Evolutionary conservation across 1,140 invertebrate species (phyloP), one percentile per base, ranked within the genome.

Genomic region (Trachymyrmex cornetzi): DNA sequence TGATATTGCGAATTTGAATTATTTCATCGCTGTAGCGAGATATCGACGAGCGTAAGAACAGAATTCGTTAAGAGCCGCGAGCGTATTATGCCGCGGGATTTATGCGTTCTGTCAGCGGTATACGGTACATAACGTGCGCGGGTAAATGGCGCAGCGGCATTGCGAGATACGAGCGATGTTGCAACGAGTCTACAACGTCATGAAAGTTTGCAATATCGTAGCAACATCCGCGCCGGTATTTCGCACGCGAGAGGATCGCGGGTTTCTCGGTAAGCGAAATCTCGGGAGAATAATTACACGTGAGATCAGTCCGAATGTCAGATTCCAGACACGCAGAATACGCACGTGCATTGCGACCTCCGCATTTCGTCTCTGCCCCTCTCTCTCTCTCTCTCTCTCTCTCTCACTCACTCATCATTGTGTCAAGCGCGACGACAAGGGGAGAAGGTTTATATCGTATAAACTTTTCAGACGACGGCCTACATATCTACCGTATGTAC

Each of bases 391-490:
- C 44, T 63, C 16, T 72, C 14, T 22, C 22, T 44, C 14, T 22
- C 12, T 64, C 38, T 79, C 22, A 34, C 30, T 63, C 7, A 57
- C 53, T 57, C 77, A 55, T 75, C 75, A 61, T 66, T 61, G 63
- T 50, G 80, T 85, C 55, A 66, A 30, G 50, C 12, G 69, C 75
- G 72, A 74, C 75, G 64, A 80, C 89, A 57, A 59, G 61, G 85
- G 87, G 14, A 14, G 34, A n/a, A 6, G 38, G 38, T 88, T 91
- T 92, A 88, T 91, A 88, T 91, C 88, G 88, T 88, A 90, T 91
- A 92, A 92, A 94, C 63, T 92, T 91, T 93, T 88, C 88, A 91
- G 71, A 87, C 87, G 85, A 90, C 81, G 91, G 77, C 91, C 93
- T 93, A 92, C 90, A 91, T 93, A 89, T 88, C 86, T 71, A 59